Base-by-base conservation (phyloP, 2,888 invertebrate genomes). In the Drosophila pseudotalamancana region DNA sequence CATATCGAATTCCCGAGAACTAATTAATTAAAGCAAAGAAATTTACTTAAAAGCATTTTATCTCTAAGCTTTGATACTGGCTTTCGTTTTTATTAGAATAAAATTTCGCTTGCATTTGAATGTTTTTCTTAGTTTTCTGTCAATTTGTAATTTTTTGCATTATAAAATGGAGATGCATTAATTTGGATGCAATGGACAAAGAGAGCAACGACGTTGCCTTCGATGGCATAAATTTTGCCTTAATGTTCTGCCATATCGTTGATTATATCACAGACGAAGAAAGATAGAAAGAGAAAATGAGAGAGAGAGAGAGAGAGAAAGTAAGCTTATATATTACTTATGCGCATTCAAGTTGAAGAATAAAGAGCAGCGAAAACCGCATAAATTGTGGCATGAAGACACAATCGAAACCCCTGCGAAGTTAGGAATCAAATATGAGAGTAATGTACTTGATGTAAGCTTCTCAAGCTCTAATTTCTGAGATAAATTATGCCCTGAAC, bases 201-300 rank as follows among this genome's bases (percentile, higher is more conserved):
- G n/a, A 49, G 32, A 31, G 43, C 31, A 69, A 69, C 37, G 45
- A 12, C 25, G 31, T 49, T 54, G 54, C 23, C 64, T 42, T 46
- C 70, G 49, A 45, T 43, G 55, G 67, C 85, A 87, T 82, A 70
- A 82, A 87, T 81, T 80, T 64, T 16, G 49, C 42, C 66, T 56
- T 81, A 84, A 87, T 87, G 84, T 50, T 54, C 49, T 66, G 68
- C 65, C 81, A 84, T 80, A 81, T 84, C 64, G 85, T 77, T 81
- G 87, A 87, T 87, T 77, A 81, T 67, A 61, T 61, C 43, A 37
- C 23, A 54, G 46, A 9, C 8, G 31, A 39, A 14, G 8, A 40
- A 25, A 32, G 32, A 31, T 4, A 12, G 16, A 18, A 6, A 1
- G 3, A 34, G 16, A 18, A 1, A 27, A 6, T 12, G 46, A 6